Evolutionary conservation across 2,888 invertebrate species (phyloP).

Genomic region (Dicyrtomina minuta): DNA sequence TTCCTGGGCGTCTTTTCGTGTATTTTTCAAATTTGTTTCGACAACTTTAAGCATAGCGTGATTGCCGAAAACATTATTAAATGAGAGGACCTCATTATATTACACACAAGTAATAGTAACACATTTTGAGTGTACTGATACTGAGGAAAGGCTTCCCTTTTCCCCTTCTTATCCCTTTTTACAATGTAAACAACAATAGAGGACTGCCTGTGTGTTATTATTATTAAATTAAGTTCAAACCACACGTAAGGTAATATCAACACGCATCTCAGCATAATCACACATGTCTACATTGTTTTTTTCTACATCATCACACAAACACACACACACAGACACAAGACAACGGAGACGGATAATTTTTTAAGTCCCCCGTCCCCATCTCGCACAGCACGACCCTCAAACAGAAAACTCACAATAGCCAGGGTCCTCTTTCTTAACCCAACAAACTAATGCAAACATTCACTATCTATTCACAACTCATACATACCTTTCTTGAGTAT

Average conservation of each 20-base stretch:
- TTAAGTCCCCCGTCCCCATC: background rate
- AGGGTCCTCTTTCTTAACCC: background rate
- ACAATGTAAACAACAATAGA: conserved; percentile 26
- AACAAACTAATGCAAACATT: background rate
- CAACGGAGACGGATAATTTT: background rate
- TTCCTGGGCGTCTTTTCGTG: conserved; percentile 33
- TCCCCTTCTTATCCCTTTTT: background rate
- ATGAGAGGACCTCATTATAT: conserved; percentile 25
- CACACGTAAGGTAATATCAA: conserved; percentile 20
- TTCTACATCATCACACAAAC: too few species aligned
- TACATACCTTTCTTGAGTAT: too few species aligned
- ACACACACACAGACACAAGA: too few species aligned
- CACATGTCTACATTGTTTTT: background rate
- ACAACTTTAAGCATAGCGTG: conserved; percentile 23
- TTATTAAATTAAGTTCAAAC: conserved; percentile 33
- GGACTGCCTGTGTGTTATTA: conserved; percentile 23
- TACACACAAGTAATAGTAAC: too few species aligned
- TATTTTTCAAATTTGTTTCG: conserved; percentile 33
- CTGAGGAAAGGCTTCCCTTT: background rate
- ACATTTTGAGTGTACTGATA: background rate
- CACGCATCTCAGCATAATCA: conserved; percentile 3
- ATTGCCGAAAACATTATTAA: conserved; percentile 24
- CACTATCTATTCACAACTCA: too few species aligned
- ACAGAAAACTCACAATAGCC: background rate
- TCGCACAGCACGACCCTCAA: background rate